Base-by-base conservation (phyloP, 1,140 invertebrate genomes). In the Hypsibius dujardini region DNA sequence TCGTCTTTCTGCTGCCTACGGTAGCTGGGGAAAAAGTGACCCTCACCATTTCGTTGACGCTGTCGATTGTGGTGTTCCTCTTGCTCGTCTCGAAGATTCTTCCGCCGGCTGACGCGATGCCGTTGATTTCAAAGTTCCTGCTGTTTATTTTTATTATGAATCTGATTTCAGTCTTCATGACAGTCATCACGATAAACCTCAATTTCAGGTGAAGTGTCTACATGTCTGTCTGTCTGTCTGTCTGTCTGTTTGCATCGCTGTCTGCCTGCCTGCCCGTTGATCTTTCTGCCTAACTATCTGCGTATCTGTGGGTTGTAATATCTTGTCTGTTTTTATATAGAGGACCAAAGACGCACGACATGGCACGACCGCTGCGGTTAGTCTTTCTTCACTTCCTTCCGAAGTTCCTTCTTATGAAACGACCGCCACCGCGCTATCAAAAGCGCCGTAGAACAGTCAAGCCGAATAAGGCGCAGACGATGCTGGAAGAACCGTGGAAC, bases 131-230 rank as follows among this genome's bases (percentile, higher is more conserved):
- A 78, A 98, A 97, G 82, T 99, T 98, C 83, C 84, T 99, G 69
- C 84, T 99, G 1, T 97, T 99, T 81, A 98, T 95, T 47, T 98
- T 99, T 81, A 95, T 98, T 72, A 97, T 99, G 91, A 99, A 99
- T 80, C 97, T 96, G 45, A 90, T 98, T 74, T 95, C 93, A 83
- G 98, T 99, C 81, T 83, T 98, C 71, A 90, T 97, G 2, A 98
- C 96, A 0, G 95, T 99, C 45, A 88, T 98, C 76, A 97, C 98
- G 76, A 98, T 99, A 77, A 99, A 99, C 79, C 94, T 92, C 88
- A 98, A 98, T 78, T 98, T 97, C 28, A 28, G 28, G 28, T 28
- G 28, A 28, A 28, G 28, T 28, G 28, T 28, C 28, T 28, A 28
- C 28, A 28, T 28, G 28, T 28, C 28, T 28, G 28, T 28, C 28